Conservation (phyloP, 1,140 invertebrate species). For the Zaprionus africanus region DNA sequence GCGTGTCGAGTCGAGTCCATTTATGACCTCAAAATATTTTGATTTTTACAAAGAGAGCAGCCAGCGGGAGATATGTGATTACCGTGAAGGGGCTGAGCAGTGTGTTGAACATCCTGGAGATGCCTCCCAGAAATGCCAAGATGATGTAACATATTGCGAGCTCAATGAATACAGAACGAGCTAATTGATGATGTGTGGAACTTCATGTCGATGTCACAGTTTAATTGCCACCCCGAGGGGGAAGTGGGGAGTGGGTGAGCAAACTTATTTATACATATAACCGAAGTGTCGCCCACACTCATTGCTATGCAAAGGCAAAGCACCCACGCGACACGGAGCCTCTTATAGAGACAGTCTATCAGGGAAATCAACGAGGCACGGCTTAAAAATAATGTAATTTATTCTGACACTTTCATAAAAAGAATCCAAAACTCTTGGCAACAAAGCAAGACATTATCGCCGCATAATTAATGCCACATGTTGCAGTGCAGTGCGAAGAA, state of each 20-base stretch:
- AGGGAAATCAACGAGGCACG: constrained; percentile 44
- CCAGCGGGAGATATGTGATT: constrained; percentile 37
- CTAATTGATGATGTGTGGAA: constrained; percentile 67
- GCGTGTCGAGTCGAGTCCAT: constrained; percentile 63
- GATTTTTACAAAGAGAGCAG: constrained; percentile 64
- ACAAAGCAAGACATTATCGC: constrained; percentile 82
- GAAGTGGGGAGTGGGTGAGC: not conserved
- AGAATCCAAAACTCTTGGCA: constrained; percentile 70
- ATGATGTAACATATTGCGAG: constrained; percentile 57
- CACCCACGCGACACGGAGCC: constrained; percentile 17
- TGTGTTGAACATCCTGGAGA: not conserved
- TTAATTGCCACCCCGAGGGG: constrained; percentile 56
- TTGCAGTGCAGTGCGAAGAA: constrained; percentile 56
- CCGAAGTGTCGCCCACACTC: constrained; percentile 46
- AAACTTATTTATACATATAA: constrained; percentile 48
- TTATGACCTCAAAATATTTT: constrained; percentile 79
- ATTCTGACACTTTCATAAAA: constrained; percentile 83
- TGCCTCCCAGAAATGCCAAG: not conserved
- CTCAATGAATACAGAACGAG: constrained; percentile 51
- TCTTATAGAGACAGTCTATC: constrained; percentile 42
- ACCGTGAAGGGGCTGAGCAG: constrained; percentile 23
- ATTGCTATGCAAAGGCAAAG: constrained; percentile 57
- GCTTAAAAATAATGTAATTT: constrained; percentile 79
- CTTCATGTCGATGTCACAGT: constrained; percentile 56
- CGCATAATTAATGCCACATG: constrained; percentile 82